Percentiles rank a stretch among this genome's conserved stretches.
These are phyloP conservation scores for Calameuta filiformis DNA, from an alignment of 2,888 invertebrate species.

Conservation along the genomic window DNA sequence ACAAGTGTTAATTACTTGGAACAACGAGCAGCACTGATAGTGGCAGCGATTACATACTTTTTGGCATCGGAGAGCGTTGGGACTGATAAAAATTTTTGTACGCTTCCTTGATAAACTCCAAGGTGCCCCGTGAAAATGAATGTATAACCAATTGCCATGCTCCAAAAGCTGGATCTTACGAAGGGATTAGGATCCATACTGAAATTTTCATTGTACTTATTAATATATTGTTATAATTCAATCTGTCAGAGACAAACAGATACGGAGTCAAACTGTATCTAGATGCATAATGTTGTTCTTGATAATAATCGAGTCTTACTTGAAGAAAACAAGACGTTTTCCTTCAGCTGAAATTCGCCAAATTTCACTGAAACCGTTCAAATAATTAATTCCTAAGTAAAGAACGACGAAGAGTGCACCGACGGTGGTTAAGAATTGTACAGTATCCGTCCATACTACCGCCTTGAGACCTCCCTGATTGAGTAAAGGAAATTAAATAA, in stretches of 20 bases:
- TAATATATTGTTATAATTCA: neutral
- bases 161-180: constrained; percentile 73
- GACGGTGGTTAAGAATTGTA: constrained; percentile 72
- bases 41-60: constrained; percentile 52
- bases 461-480: constrained; percentile 71
- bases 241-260: neutral
- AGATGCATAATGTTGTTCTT: neutral
- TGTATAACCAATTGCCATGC: constrained; percentile 70
- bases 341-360: constrained; percentile 71
- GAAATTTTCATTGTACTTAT: constrained; percentile 7
- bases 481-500: constrained; percentile 6
- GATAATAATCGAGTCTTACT: constrained; percentile 66
- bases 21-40: neutral
- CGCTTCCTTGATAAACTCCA: constrained; percentile 70
- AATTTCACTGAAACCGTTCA: constrained; percentile 71
- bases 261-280: neutral
- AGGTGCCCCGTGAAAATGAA: constrained; percentile 70
- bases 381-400: constrained; percentile 69
- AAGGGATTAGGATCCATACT: constrained; percentile 74
- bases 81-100: constrained; percentile 73
- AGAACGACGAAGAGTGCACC: constrained; percentile 70
- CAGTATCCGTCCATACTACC: constrained; percentile 74
- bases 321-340: constrained; percentile 71
- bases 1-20: neutral
- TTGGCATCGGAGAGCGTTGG: constrained; percentile 70